Evolutionary conservation across 2,888 invertebrate species (phyloP), one percentile per base, ranked within the genome.

Genomic region (Xestoiulus laeticollis): DNA sequence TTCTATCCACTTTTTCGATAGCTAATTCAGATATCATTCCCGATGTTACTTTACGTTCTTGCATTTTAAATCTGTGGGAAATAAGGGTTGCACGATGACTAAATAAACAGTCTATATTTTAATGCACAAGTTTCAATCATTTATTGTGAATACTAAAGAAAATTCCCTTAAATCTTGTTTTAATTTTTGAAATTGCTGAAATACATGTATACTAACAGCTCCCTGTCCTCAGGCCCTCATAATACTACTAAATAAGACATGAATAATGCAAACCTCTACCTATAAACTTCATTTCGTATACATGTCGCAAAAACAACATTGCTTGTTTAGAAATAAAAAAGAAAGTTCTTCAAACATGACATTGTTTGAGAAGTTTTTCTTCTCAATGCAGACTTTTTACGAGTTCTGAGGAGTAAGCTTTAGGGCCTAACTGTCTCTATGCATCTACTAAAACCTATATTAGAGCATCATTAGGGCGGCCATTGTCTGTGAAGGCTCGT

Each of bases 1-100:
- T 94, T 12, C 94, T 92, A 90, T 93, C 94, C 10, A 94, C 93
- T 85, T 94, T 94, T 12, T 92, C 91, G 87, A 95, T 93, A 1
- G 93, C 93, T 89, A 95, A 90, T 90, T 94, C 94, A 0, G 94
- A 94, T 19, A 93, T 91, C 53, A 90, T 89, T 8, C 92, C 92
- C 4, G 90, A 89, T 5, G 89, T 91, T 6, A 90, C 90, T 0
- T 91, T 91, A 83, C 90, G 90, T 88, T 92, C 92, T 87, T 91
- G 91, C 90, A 92, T 89, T 5, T 90, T 91, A 78, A 89, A 89
- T 83, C 91, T 90, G 68, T 12, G 26, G 22, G 68, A 26, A 68
- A 26, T 26, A 68, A 68, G 26, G 26, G 68, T 26, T 6, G 26
- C 12, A 26, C 26, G 26, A 68, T 22, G 68, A 68, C n/a, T 10